Base-by-base conservation (phyloP, 2,888 invertebrate genomes). In the Suillia variegata region DNA sequence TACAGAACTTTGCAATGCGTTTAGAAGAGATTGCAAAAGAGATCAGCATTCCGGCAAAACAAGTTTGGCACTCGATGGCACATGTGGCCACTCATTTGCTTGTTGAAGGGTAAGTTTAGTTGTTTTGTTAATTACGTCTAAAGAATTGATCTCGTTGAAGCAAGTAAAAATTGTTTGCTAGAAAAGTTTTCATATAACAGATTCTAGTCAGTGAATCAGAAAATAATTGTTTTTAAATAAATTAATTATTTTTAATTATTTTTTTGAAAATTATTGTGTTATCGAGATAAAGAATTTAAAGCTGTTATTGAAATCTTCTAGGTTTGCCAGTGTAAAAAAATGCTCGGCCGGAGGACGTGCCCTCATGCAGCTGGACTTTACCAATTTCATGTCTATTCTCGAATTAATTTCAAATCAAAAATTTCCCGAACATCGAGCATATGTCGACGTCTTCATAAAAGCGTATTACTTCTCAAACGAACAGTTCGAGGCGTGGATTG, bases 341-440 rank as follows among this genome's bases (percentile, higher is more conserved):
- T 99, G 99, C 82, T 92, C 96, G 0, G 95, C 96, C 69, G 98
- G 96, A 21, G 99, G 99, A 0, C 84, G 99, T 38, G 98, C 96
- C 0, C 82, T 99, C 10, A 99, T 99, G 98, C 98, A 98, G 77
- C 84, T 99, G 20, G 99, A 99, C 84, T 98, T 96, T 75, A 93
- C 96, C 6, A 98, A 98, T 79, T 89, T 98, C 63, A 87, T 96
- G 67, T 89, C 93, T 20, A 96, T 97, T 78, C 85, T 95, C 54
- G 96, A 98, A 80, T 89, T 91, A 73, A 88, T 97, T 56, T 91
- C 95, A 0, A 87, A 88, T 1, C 78, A 95, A 6, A 89, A 90
- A 74, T 96, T 96, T 2, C 85, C 95, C 15, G 95, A 97, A 0
- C 92, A 93, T 74, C 89, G 91, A 65, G 91, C 93, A 57, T 94